A percentile compares a stretch with the other conserved stretches of the same genome.
These are phyloP conservation scores for Sclerodermus sp. DNA, from an alignment of 2,888 invertebrate species.

Conservation along the genomic window DNA sequence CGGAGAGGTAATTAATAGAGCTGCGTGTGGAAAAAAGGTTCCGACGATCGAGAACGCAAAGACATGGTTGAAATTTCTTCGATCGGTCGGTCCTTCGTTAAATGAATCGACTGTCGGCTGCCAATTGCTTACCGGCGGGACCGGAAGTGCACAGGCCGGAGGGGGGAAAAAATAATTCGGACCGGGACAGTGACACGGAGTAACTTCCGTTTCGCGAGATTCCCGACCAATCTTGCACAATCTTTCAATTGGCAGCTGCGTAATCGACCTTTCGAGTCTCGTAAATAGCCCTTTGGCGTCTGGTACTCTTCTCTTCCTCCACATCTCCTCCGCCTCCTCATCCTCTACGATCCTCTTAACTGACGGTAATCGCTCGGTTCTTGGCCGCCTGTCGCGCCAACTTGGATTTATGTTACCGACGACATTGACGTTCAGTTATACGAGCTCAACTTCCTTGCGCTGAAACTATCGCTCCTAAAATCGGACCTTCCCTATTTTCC, in stretches of 20 bases:
- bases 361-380: slow-evolving; percentile 20
- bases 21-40: no score
- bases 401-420: slow-evolving; percentile 2
- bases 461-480: background rate
- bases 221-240: slow-evolving; percentile 24
- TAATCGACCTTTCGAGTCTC: slow-evolving; percentile 16
- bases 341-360: slow-evolving; percentile 18
- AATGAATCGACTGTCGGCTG: no score
- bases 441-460: background rate
- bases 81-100: no score
- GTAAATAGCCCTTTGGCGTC: slow-evolving; percentile 4
- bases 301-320: background rate
- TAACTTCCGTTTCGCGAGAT: slow-evolving; percentile 24
- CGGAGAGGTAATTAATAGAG: no score
- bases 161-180: no score
- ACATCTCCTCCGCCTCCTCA: background rate
- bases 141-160: no score
- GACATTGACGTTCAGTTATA: background rate
- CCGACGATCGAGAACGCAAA: no score
- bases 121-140: no score
- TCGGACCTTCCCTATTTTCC: background rate
- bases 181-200: slow-evolving; percentile 25
- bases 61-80: no score
- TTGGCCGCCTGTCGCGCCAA: slow-evolving; percentile 11
- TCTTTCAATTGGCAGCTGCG: slow-evolving; percentile 29